phyloP scores from a whole-genome alignment of 2,888 invertebrate species.

The Acanthosoma haemorrhoidale region DNA sequence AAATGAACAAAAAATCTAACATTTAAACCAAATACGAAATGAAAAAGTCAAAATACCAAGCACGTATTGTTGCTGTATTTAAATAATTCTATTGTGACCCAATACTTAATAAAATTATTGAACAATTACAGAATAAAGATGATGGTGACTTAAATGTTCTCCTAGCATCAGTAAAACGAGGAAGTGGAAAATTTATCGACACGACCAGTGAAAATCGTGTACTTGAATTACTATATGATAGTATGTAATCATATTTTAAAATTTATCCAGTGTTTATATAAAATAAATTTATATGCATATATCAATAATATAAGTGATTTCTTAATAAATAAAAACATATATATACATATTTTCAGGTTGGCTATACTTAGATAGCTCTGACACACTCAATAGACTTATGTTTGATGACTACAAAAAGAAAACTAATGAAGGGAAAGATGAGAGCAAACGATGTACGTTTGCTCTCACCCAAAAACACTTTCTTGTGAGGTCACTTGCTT shows the following conservation, averaged over 20 bases:
- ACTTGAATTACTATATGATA: slow-evolving; percentile 23
- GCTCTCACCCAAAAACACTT: slow-evolving; percentile 67
- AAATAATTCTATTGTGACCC: background rate
- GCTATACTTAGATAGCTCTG: slow-evolving; percentile 65
- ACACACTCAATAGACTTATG: slow-evolving; percentile 63
- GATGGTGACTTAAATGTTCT: slow-evolving; percentile 49
- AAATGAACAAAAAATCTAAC: background rate
- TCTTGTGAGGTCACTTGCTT: slow-evolving; percentile 61
- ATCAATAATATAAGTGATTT: background rate
- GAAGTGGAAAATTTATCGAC: slow-evolving; percentile 48
- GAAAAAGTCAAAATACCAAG: background rate
- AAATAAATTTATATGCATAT: background rate
- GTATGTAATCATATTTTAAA: background rate
- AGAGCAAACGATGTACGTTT: slow-evolving; percentile 65
- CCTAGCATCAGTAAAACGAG: slow-evolving; percentile 48
- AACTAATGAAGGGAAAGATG: slow-evolving; percentile 52
- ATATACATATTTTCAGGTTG: slow-evolving; percentile 44
- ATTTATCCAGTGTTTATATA: background rate
- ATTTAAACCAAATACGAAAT: background rate
- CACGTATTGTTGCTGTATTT: background rate
- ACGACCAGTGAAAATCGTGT: slow-evolving; percentile 41
- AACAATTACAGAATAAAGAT: slow-evolving; percentile 40
- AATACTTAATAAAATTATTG: background rate
- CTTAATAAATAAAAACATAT: too few species aligned
- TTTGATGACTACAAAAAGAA: slow-evolving; percentile 64